Evolutionary conservation across 2,797 vertebrate species (phyloP), one percentile per base, ranked within the genome.

Genomic region (Apodemus agrarius): DNA sequence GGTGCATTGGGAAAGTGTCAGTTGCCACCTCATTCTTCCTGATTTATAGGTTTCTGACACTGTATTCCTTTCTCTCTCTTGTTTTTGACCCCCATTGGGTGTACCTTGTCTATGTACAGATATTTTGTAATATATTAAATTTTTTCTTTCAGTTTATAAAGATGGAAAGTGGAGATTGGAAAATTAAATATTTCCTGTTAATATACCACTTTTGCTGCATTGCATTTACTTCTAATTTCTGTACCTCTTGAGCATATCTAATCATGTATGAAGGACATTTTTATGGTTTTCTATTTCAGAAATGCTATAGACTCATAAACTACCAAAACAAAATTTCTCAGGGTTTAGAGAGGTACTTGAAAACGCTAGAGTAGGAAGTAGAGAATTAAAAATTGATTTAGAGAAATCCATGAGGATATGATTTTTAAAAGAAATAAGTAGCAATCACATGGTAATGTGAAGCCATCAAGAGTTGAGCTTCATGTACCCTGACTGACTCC

Each of bases 41-140:
- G 97, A 97, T 96, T 97, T 24, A 84, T 52, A 67, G 94, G 94
- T 98, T 96, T 31, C 97, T 69, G 95, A 98, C 98, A 97, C 98
- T 91, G 95, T 98, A 92, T 97, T 97, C 95, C 97, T 97, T 97
- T 97, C 95, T 97, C 96, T 97, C 97, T 97, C 97, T 90, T 95
- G 94, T 98, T 98, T 96, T 86, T 96, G 92, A 92, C 97, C 95
- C 88, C 91, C 96, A 96, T 96, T 24, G 92, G 98, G 98, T 98
- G 93, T 98, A 99, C 97, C 98, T 97, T 99, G 98, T 99, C 98
- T 99, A 97, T 98, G 99, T 99, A 99, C 98, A 99, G 98, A 98
- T 99, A 99, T 99, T 99, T 99, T 99, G 99, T 99, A 99, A 99
- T 99, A 98, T 99, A 98, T 98, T 98, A 97, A 98, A 94, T 98